Evolutionary conservation across 2,888 invertebrate species (phyloP), one percentile per base, ranked within the genome.

Genomic region (Bellardia pandia): DNA sequence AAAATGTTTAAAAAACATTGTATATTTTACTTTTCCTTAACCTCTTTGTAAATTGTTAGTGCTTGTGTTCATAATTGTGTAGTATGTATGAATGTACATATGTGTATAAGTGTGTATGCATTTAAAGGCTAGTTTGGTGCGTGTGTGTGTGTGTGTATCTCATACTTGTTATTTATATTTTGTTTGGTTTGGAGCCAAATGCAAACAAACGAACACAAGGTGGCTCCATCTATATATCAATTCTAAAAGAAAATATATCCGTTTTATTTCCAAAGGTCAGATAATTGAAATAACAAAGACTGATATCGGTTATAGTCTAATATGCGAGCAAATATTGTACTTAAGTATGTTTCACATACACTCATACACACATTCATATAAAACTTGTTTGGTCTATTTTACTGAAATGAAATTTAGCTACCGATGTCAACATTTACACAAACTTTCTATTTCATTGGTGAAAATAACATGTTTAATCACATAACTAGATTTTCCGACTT

Each of bases 151-250:
- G 60, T 56, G 11, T 40, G 66, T 75, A n/a, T 84, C 7, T 37
- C 23, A 42, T 71, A 45, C 51, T 14, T 9, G 16, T n/a, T 66
- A 45, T 66, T 40, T 2, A 30, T 42, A 30, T 23, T 23, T 66
- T 64, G 6, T 77, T 77, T 33, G 45, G 9, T 53, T 64, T 83
- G 71, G 64, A 68, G 69, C 69, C 37, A 45, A 30, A 53, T 16
- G 40, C 40, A 71, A 53, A 76, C 60, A 66, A 60, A 68, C 33
- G 48, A 45, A 42, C 23, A 13, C 9, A 2, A 11, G 48, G 79
- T 69, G 85, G 87, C 87, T 82, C 87, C 87, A 87, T 87, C 87
- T 87, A 58, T 16, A 11, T 85, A 77, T 87, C 74, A 78, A 37
- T 48, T 11, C 7, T 58, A 9, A 14, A 0, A 16, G 23, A 8